Evolutionary conservation across 2,888 invertebrate species (phyloP), one percentile per base, ranked within the genome.

Genomic region (Macaria liturata): DNA sequence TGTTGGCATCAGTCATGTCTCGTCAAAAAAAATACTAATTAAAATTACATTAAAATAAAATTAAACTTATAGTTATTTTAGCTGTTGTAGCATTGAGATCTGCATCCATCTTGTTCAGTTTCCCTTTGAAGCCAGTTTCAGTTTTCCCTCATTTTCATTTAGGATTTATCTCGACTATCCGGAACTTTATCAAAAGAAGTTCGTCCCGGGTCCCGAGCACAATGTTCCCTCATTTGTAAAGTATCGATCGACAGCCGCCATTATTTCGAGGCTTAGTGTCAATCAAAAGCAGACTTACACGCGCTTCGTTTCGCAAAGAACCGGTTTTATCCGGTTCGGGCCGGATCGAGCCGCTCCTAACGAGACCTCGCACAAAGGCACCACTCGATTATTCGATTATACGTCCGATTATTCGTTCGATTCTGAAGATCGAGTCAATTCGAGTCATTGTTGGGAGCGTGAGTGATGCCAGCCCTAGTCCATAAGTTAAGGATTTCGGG

Each of bases 251-350:
- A 68, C 66, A 59, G 58, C 61, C 66, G 57, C 79, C 76, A 72
- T 81, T 83, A 80, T 77, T 72, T 74, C 62, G 67, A 61, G 76
- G 80, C 79, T 85, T 80, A 84, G 78, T 83, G 84, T 84, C 84
- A 83, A 83, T 84, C 83, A 84, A 78, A 79, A 67, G 69, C 78
- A 76, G 79, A 75, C 75, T 76, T 72, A 76, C 72, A 73, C 74
- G 73, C 75, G 74, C 75, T 69, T 70, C 60, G 58, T 54, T 54
- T 69, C 74, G 72, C 70, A 72, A 72, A 74, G 74, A 71, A 75
- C 68, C 68, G 71, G 75, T 76, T 71, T 76, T 75, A 75, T 73
- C 69, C 69, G 66, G 61, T 68, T 68, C 70, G 74, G 74, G 69
- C 68, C 70, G 70, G 71, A 75, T 77, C 75, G 76, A 74, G 69